Evolutionary conservation across 2,113 vertebrate species (phyloP), one percentile per base, ranked within the genome.

Genomic region (Chlamydotis undulata): DNA sequence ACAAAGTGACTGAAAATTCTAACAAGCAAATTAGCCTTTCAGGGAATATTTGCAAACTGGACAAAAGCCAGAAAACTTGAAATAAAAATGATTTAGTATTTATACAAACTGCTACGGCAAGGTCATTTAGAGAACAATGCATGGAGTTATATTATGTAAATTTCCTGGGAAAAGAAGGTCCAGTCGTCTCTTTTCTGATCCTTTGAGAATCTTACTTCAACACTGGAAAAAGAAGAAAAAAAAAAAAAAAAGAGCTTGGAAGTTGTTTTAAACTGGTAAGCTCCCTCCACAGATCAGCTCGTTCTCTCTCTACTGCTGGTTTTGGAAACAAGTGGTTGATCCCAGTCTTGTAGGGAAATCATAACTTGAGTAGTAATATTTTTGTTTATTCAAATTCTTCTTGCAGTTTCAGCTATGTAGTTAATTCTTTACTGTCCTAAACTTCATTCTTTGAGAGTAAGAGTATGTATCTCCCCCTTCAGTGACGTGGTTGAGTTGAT

Each of bases 1-100:
- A 85, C 35, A 28, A 75, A 65, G 80, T 68, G 59, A 37, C 77
- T 63, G 68, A 83, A 78, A 92, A 86, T 90, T 93, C 67, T 94
- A 82, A 78, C 50, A 35, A 53, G 69, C 14, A 19, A 37, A 33
- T 37, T 35, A 61, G 19, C 74, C 59, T 85, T 77, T 64, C 47
- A 63, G 35, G 83, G 49, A 59, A 33, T 14, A 21, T n/a, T 26
- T 59, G 18, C 0, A 0, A 50, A 12, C 16, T 25, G 67, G 41
- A 29, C 59, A 83, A 75, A 75, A 93, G 43, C 45, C 55, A 35
- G 61, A 64, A 80, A 67, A 33, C 28, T n/a, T 23, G 25, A 81
- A 88, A 64, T 77, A 37, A 50, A 64, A 16, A 16, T 69, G 11
- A 37, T 75, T 61, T 76, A 47, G 7, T 53, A 19, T 67, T 56